These are phyloP conservation scores for Saimiri boliviensis DNA, from an alignment of 2,113 vertebrate genomes.

Conservation along the genomic window DNA sequence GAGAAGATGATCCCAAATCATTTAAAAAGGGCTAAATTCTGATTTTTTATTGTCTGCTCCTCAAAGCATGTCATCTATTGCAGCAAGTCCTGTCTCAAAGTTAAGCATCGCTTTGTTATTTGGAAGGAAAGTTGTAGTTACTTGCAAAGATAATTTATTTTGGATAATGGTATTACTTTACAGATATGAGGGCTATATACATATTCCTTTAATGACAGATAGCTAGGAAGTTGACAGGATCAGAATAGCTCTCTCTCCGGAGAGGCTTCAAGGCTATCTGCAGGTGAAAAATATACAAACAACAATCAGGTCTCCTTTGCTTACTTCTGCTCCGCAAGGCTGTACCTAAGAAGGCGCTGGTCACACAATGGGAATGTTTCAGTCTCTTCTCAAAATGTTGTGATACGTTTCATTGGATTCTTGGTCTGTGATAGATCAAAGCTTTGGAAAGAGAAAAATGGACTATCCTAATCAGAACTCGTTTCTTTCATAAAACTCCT, in stretches of 20 bases:
- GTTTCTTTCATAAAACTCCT: background rate
- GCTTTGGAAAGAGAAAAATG: background rate
- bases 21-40: background rate
- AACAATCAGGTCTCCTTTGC: background rate
- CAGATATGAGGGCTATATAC: background rate
- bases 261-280: background rate
- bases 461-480: background rate
- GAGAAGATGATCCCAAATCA: background rate
- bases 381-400: background rate
- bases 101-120: background rate
- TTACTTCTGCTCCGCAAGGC: background rate
- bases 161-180: background rate
- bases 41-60: background rate
- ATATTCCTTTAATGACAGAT: background rate
- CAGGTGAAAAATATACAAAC: background rate
- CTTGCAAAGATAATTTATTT: conserved; percentile 29
- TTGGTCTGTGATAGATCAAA: background rate
- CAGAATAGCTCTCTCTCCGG: background rate
- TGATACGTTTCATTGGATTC: background rate
- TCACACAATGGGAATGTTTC: background rate
- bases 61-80: background rate
- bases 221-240: background rate
- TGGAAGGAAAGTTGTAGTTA: background rate
- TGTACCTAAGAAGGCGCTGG: background rate
- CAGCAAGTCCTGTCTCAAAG: background rate